Base-by-base conservation (phyloP, 2,797 vertebrate species). In the Basileuterus tristriatus region DNA sequence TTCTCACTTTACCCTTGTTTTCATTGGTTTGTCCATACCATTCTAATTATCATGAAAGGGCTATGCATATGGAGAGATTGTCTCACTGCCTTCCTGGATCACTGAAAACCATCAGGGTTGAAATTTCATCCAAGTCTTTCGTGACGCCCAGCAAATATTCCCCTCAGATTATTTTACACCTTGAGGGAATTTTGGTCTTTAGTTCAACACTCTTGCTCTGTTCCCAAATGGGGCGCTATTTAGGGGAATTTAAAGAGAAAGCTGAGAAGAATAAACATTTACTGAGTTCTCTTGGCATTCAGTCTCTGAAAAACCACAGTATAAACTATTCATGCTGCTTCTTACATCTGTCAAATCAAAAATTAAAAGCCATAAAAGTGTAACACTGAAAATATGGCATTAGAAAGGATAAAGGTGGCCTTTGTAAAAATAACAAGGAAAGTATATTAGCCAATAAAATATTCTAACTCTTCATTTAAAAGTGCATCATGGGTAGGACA, bases 301-400 rank as follows among this genome's bases (percentile, higher is more conserved):
- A 96, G 98, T 98, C 97, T 98, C 98, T 97, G 98, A 98, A 97
- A 98, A 98, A 98, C 98, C 98, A 98, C 98, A 98, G 97, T 98
- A 98, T 98, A 98, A 98, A 98, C 98, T 98, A 98, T 98, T 98
- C 98, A 98, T 98, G 98, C 98, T 98, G 98, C 98, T 98, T 98
- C 98, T 98, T 98, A 98, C 97, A 98, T 98, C 97, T 98, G 97
- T 98, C 98, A 97, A 97, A 98, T 98, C 92, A 98, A 97, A 98
- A 98, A 98, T 98, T 97, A 98, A 98, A 98, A 98, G 97, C 97
- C 98, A 98, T 98, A 98, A 98, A 98, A 98, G 97, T 98, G 97
- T 98, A 98, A 98, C 98, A 98, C 98, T 98, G 98, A 98, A 98
- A 98, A 98, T 98, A 98, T 98, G 98, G 98, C 98, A 98, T 98